These are phyloP conservation scores for Trichoplusia ni DNA, from an alignment of 1,140 invertebrate species.

Conservation along the genomic window DNA sequence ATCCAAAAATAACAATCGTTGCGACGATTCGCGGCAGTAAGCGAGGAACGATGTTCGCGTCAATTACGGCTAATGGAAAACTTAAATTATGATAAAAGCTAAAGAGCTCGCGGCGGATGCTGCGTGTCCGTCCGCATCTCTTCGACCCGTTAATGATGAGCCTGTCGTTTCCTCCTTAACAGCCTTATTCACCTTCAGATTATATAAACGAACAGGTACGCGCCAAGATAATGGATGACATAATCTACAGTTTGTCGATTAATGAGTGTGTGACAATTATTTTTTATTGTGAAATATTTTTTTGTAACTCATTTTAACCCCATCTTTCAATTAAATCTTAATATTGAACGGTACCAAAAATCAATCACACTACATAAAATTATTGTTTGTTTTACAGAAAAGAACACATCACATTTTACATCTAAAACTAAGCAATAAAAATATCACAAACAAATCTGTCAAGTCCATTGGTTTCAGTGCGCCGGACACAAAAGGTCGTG, in stretches of 20 bases:
- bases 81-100: slow-evolving; percentile 82
- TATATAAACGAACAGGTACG: not conserved
- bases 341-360: too few relatives aligned
- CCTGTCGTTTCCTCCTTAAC: slow-evolving; percentile 6
- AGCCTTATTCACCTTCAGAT: slow-evolving; percentile 9
- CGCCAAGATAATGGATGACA: not conserved
- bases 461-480: too few relatives aligned
- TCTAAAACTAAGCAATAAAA: too few relatives aligned
- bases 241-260: not conserved
- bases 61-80: slow-evolving; percentile 81
- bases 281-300: too few relatives aligned
- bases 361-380: too few relatives aligned
- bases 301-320: too few relatives aligned
- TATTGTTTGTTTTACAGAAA: too few relatives aligned
- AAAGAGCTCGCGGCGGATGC: slow-evolving; percentile 65
- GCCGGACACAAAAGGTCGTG: too few relatives aligned
- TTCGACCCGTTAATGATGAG: slow-evolving; percentile 27
- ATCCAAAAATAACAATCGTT: slow-evolving; percentile 78
- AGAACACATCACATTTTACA: too few relatives aligned
- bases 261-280: too few relatives aligned
- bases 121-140: slow-evolving; percentile 52
- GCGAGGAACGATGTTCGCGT: slow-evolving; percentile 80
- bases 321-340: too few relatives aligned
- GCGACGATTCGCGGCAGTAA: slow-evolving; percentile 69
- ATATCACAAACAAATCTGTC: not conserved